phyloP scores from a whole-genome alignment of 2,797 vertebrate genomes.

The Balearica regulorum region DNA sequence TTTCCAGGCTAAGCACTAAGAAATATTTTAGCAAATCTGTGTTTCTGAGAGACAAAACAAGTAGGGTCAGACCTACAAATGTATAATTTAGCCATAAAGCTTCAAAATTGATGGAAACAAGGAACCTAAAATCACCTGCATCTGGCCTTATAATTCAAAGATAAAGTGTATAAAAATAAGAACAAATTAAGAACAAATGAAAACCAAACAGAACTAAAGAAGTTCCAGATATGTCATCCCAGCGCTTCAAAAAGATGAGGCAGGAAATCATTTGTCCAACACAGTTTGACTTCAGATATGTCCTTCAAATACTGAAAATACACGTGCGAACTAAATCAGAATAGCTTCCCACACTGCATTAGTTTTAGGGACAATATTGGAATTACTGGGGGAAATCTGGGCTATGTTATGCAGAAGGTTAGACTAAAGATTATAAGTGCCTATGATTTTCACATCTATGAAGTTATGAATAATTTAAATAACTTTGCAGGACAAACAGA shows the following conservation, averaged over 20 bases:
- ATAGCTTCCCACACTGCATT: background rate
- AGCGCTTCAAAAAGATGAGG: background rate
- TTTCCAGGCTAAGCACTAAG: background rate
- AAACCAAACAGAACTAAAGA: background rate
- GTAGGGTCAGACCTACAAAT: background rate
- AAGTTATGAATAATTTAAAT: slow-evolving; percentile 20
- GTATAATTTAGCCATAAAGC: background rate
- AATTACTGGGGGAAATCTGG: background rate
- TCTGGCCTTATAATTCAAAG: background rate
- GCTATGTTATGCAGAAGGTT: background rate
- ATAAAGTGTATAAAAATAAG: background rate
- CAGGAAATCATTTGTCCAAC: background rate
- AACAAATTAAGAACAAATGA: background rate
- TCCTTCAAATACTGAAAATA: background rate
- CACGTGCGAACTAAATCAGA: background rate
- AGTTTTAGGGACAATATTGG: background rate
- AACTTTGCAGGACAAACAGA: background rate
- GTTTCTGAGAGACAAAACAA: background rate
- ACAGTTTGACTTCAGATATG: background rate
- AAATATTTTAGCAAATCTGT: background rate
- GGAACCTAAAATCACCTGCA: background rate
- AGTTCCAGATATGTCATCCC: background rate
- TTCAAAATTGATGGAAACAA: background rate
- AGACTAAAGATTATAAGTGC: background rate
- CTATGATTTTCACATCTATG: background rate